These are phyloP conservation scores for Vulpes ferrilata DNA, from an alignment of 2,113 vertebrate species.

Conservation along the genomic window DNA sequence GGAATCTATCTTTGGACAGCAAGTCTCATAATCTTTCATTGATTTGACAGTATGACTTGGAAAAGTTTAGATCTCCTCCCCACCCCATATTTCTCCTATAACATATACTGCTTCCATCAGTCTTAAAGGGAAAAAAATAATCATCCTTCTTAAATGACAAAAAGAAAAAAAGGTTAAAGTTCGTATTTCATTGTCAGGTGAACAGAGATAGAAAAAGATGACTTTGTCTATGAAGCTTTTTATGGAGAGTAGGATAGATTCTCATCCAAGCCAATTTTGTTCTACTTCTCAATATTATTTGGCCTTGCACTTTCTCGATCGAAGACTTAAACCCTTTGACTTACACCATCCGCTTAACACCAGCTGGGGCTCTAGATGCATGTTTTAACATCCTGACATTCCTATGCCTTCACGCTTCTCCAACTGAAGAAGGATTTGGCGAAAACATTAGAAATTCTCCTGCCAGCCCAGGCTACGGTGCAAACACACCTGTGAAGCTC, in stretches of 20 bases:
- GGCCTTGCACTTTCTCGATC: not conserved
- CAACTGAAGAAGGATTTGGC: not conserved
- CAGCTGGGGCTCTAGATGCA: not conserved
- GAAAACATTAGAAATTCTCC: not conserved
- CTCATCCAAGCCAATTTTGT: not conserved
- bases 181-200: not conserved
- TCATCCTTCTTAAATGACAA: not conserved
- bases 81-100: not conserved
- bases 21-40: not conserved
- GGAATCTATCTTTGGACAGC: not conserved
- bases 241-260: not conserved
- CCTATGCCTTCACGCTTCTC: not conserved
- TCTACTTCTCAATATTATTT: not conserved
- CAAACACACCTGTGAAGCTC: not conserved
- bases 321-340: not conserved
- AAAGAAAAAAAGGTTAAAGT: not conserved
- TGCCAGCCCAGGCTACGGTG: not conserved
- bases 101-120: not conserved
- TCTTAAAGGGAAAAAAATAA: not conserved
- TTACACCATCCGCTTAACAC: not conserved
- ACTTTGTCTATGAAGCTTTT: not conserved
- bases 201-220: not conserved
- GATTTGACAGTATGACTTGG: slow-evolving; percentile 16
- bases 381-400: not conserved
- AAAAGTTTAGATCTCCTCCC: not conserved